Evolutionary conservation across 2,888 invertebrate species (phyloP).

Genomic region (Sinotaia quadrata): DNA sequence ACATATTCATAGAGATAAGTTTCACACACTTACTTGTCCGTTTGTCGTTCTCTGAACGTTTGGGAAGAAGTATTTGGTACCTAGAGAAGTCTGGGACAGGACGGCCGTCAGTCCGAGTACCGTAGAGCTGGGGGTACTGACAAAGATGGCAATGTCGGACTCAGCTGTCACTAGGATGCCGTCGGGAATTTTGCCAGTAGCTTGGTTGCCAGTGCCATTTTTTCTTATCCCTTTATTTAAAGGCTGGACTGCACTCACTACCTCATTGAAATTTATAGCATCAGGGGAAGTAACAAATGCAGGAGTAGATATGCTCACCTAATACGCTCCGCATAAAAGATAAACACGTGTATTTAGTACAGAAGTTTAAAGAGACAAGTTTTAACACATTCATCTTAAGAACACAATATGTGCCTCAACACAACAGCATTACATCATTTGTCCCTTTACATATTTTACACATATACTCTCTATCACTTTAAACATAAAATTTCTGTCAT

Average conservation of each 20-base stretch:
- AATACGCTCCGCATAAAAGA: too few species aligned
- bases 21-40: constrained; percentile 4
- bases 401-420: too few species aligned
- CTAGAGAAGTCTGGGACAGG: constrained; percentile 9
- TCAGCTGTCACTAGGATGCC: constrained; percentile 7
- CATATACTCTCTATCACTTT: too few species aligned
- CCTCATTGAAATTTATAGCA: background rate
- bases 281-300: background rate
- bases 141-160: constrained; percentile 17
- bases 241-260: background rate
- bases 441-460: too few species aligned
- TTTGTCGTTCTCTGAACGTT: constrained; percentile 2
- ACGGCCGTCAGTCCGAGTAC: constrained; percentile 17
- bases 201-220: too few species aligned
- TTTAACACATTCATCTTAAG: too few species aligned
- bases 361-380: too few species aligned
- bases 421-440: too few species aligned
- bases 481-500: too few species aligned
- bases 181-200: constrained; percentile 17
- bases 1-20: background rate
- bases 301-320: constrained; percentile 20
- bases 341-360: too few species aligned
- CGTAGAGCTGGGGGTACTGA: constrained; percentile 15
- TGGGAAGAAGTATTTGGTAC: constrained; percentile 14
- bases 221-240: background rate